phyloP scores from a whole-genome alignment of 1,140 invertebrate genomes.

The Drosophila rhopaloa region DNA sequence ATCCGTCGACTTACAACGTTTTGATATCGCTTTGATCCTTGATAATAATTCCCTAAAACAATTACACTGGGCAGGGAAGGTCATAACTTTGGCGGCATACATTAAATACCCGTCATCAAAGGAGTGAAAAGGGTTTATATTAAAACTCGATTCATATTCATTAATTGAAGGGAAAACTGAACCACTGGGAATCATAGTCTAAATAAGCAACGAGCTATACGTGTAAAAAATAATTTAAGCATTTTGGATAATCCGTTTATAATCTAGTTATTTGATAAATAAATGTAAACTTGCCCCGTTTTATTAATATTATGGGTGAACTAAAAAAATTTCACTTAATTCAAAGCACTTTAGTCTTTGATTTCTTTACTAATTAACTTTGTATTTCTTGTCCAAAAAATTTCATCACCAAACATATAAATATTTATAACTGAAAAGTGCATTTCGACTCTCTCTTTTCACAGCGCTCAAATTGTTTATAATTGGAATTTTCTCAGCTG shows the following conservation, averaged over 20 bases:
- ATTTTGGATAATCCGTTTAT: not conserved
- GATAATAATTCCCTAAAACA: constrained; percentile 39
- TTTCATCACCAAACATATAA: no score
- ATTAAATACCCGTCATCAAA: constrained; percentile 5
- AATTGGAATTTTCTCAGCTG: constrained; percentile 25
- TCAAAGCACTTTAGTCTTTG: no score
- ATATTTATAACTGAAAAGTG: constrained; percentile 13
- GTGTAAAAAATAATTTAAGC: no score
- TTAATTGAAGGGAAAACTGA: constrained; percentile 16
- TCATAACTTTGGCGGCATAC: constrained; percentile 2
- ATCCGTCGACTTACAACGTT: constrained; percentile 38
- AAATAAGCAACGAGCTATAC: no score
- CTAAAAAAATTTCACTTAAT: no score
- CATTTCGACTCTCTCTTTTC: constrained; percentile 7
- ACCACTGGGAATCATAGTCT: no score
- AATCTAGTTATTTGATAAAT: not conserved
- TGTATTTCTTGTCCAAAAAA: not conserved
- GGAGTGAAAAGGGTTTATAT: not conserved
- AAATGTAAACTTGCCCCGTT: not conserved
- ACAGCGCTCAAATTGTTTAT: constrained; percentile 46
- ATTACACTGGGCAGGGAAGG: constrained; percentile 9
- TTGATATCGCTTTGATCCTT: constrained; percentile 38
- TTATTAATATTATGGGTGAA: no score
- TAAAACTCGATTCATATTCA: not conserved
- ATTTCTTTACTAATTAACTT: no score